Conservation (phyloP, 2,113 vertebrate genomes). For the Charina bottae region DNA sequence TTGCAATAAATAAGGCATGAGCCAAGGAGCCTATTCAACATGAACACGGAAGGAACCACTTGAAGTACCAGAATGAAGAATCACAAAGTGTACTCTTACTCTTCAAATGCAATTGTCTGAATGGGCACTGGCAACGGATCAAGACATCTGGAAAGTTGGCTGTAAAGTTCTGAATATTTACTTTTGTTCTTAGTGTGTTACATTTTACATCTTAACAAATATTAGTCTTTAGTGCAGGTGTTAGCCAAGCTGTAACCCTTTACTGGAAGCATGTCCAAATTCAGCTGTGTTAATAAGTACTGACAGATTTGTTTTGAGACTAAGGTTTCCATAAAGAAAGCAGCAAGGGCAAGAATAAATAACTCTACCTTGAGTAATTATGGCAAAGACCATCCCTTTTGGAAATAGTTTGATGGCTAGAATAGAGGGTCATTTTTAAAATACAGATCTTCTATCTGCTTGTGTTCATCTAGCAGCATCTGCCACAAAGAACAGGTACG, state of each 20-base stretch:
- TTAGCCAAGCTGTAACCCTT: constrained; percentile 72
- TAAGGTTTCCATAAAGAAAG: constrained; percentile 57
- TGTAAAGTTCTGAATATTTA: constrained; percentile 67
- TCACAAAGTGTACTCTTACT: constrained; percentile 64
- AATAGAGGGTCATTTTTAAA: constrained; percentile 43
- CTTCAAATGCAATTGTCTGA: constrained; percentile 71
- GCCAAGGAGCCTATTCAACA: constrained; percentile 66
- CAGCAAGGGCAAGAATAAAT: constrained; percentile 44
- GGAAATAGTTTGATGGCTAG: constrained; percentile 56
- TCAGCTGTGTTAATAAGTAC: constrained; percentile 63
- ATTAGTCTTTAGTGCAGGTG: constrained; percentile 73
- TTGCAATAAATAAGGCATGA: constrained; percentile 84
- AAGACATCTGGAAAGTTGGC: constrained; percentile 67
- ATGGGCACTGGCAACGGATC: constrained; percentile 68
- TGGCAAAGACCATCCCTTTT: constrained; percentile 63
- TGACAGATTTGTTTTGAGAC: constrained; percentile 65
- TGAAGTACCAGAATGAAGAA: constrained; percentile 70
- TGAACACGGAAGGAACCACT: constrained; percentile 68
- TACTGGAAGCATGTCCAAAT: constrained; percentile 71
- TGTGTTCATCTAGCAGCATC: constrained; percentile 26
- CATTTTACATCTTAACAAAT: constrained; percentile 72
- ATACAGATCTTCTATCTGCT: constrained; percentile 13
- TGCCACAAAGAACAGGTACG: constrained; percentile 35
- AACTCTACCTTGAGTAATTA: constrained; percentile 46
- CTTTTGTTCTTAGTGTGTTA: constrained; percentile 72